phyloP scores from a whole-genome alignment of 2,888 invertebrate genomes.

The Parapristionchus giblindavisi region DNA sequence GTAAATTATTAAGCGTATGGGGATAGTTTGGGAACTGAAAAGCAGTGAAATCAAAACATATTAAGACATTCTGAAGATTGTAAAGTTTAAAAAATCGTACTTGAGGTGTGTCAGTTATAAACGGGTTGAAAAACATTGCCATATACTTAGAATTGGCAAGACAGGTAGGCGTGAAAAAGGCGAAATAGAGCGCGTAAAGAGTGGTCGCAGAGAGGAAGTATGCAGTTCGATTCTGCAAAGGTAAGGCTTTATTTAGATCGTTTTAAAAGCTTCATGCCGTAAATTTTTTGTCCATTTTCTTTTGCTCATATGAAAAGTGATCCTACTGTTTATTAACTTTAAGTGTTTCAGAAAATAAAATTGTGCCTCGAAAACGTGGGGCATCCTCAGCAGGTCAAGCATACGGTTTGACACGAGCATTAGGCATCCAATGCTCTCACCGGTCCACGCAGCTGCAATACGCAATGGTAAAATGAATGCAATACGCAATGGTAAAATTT shows the following conservation, averaged over 20 bases:
- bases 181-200: slow-evolving; percentile 22
- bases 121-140: slow-evolving; percentile 34
- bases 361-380: neutral
- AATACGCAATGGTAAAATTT: no score
- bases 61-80: neutral
- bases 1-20: slow-evolving; percentile 26
- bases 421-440: neutral
- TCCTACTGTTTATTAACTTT: no score
- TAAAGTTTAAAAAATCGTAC: neutral
- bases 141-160: slow-evolving; percentile 8
- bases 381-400: slow-evolving; percentile 2
- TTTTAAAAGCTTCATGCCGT: no score
- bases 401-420: slow-evolving; percentile 13
- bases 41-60: no score
- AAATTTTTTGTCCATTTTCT: no score
- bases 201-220: neutral
- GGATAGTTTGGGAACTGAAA: slow-evolving; percentile 23
- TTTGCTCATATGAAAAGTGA: no score
- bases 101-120: neutral
- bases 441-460: slow-evolving; percentile 20
- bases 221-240: neutral
- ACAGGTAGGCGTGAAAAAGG: slow-evolving; percentile 24
- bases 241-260: no score
- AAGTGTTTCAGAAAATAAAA: no score
- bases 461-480: no score